A percentile compares a stretch with the other conserved stretches of the same genome.
phyloP scores from a whole-genome alignment of 2,888 invertebrate genomes.

The Deroplatys truncata region DNA sequence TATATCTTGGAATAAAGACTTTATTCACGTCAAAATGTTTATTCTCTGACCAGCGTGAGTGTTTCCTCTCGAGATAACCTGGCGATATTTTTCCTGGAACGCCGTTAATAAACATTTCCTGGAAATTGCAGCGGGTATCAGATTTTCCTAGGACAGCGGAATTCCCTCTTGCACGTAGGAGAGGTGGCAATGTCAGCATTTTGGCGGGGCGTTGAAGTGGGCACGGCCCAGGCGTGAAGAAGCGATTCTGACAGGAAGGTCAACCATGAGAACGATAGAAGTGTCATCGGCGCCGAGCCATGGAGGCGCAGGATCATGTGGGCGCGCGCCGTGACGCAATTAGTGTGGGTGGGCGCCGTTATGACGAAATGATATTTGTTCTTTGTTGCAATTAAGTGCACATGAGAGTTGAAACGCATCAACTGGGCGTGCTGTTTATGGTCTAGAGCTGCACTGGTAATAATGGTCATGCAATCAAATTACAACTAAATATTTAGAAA shows the following conservation, averaged over 20 bases:
- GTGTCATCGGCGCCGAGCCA: too few relatives aligned
- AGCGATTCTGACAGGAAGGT: neutral
- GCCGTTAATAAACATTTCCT: neutral
- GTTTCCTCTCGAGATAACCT: neutral
- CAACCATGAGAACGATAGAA: neutral
- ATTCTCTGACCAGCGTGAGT: too few relatives aligned
- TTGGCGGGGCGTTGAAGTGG: neutral
- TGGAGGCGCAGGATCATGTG: neutral
- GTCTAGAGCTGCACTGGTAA: too few relatives aligned
- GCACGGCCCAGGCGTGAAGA: neutral
- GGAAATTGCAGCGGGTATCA: neutral
- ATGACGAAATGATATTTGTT: neutral
- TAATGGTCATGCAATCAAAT: too few relatives aligned
- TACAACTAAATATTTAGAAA: too few relatives aligned
- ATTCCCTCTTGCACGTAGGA: neutral
- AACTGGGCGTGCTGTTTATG: too few relatives aligned
- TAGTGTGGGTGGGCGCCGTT: neutral
- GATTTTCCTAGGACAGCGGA: neutral
- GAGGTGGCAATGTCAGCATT: neutral
- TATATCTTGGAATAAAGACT: too few relatives aligned
- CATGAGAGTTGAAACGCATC: neutral
- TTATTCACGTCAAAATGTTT: too few relatives aligned
- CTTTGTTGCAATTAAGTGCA: neutral
- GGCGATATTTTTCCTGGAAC: neutral
- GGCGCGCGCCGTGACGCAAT: neutral